Base-by-base conservation (phyloP, 2,113 vertebrate species). In the Aplodontia rufa region DNA sequence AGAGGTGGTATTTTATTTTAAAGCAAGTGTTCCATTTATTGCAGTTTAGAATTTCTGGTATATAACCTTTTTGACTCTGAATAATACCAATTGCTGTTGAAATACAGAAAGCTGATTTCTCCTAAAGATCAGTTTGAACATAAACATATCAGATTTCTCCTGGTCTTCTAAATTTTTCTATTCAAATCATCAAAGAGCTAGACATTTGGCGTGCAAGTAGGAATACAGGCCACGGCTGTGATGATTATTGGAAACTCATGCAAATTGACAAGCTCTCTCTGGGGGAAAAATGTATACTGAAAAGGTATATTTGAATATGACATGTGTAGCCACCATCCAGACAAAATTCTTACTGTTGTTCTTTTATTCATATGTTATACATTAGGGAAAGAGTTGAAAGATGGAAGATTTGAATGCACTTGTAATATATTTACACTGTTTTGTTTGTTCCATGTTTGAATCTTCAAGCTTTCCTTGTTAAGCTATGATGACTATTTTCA, bases 391-490 rank as follows among this genome's bases (percentile, higher is more conserved):
- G 16, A 49, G 2, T 51, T 96, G 42, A 72, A 22, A 68, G 5
- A 53, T 75, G 90, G 95, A 91, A 28, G 58, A n/a, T 95, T 93
- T 47, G 71, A n/a, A 40, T 47, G 79, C 75, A 53, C 90, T 96
- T 96, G 58, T 62, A 91, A 62, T 86, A 74, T 69, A 93, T 76
- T 88, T 60, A 96, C 24, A 71, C 47, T 78, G 20, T 64, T 97
- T 96, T 87, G 30, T 32, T 62, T 94, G 35, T 81, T 22, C 93
- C 84, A 5, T 55, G 72, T 83, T 96, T 96, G 68, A 45, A 68
- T 95, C 60, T 47, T 96, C 42, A 13, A 93, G 30, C 17, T 93
- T 84, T 90, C 92, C 93, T 94, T 97, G 93, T 75, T 96, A 97
- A 60, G 4, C 35, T 72, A 71, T 80, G 93, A 53, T 28, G 64